These are phyloP conservation scores for Cairina moschata DNA, from an alignment of 2,113 vertebrate genomes.

Conservation along the genomic window DNA sequence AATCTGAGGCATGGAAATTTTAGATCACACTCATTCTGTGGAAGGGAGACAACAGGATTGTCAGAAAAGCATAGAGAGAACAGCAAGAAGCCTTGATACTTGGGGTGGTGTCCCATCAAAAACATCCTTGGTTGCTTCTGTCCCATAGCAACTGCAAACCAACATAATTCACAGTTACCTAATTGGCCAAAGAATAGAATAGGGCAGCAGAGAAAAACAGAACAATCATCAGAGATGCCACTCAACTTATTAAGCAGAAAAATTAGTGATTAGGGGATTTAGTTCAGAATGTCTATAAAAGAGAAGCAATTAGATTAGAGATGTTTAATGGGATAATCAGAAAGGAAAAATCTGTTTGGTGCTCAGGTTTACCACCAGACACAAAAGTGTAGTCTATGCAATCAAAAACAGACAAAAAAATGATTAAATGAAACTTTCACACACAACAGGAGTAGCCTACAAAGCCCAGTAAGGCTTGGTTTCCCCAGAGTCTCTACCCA, in stretches of 20 bases:
- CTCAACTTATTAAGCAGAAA: background rate
- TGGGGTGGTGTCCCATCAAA: background rate
- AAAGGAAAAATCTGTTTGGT: background rate
- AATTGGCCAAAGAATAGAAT: background rate
- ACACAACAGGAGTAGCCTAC: background rate
- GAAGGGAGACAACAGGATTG: background rate
- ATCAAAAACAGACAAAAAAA: background rate
- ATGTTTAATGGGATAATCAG: background rate
- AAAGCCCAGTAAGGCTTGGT: background rate
- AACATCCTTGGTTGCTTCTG: background rate
- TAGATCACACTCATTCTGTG: background rate
- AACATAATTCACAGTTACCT: background rate
- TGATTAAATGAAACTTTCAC: slow-evolving; percentile 6
- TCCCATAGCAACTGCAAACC: background rate
- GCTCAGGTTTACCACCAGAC: background rate
- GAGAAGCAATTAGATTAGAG: background rate
- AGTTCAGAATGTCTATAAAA: background rate
- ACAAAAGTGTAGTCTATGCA: background rate
- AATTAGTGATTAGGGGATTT: background rate
- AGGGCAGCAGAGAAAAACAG: background rate
- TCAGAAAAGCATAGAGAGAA: background rate
- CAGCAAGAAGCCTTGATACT: background rate
- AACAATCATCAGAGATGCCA: background rate
- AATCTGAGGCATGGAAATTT: background rate
- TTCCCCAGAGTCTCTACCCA: slow-evolving; percentile 4